Percentiles rank a stretch among this genome's conserved stretches.
These are phyloP conservation scores for Alethe castanea DNA, from an alignment of 2,113 vertebrate species.

Conservation along the genomic window DNA sequence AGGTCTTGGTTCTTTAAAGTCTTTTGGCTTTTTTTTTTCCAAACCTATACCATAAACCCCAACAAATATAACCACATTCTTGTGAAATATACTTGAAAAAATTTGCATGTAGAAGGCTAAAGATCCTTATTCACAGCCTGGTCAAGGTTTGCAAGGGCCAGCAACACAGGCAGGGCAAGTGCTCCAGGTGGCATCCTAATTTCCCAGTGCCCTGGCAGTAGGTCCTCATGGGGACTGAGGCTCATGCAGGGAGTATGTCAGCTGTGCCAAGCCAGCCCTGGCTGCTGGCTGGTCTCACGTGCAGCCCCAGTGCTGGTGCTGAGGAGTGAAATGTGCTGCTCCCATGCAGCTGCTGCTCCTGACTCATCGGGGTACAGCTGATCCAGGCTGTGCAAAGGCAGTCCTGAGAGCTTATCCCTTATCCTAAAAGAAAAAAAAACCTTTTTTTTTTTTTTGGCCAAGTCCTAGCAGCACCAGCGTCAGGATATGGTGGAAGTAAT, in stretches of 20 bases:
- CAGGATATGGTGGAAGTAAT: neutral
- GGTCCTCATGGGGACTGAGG: neutral
- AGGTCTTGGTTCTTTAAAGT: neutral
- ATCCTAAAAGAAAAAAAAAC: neutral
- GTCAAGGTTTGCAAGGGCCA: neutral
- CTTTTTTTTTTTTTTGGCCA: neutral
- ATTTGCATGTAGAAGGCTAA: neutral
- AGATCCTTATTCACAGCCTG: neutral
- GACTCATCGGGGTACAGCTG: neutral
- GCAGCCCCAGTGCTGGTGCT: neutral
- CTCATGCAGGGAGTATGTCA: neutral
- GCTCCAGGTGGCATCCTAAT: neutral
- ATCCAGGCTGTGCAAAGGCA: neutral
- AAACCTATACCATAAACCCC: neutral
- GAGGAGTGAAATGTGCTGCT: neutral
- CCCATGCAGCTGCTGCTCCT: neutral
- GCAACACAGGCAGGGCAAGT: neutral
- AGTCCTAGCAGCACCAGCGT: neutral
- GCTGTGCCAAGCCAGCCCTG: neutral
- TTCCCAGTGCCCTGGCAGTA: neutral
- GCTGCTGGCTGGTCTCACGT: neutral
- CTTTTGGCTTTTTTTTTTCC: neutral
- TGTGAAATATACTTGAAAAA: neutral
- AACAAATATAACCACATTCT: neutral
- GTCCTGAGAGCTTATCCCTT: neutral